Evolutionary conservation across 2,797 vertebrate species (phyloP), one percentile per base, ranked within the genome.

Genomic region (Xenentodon cancila): DNA sequence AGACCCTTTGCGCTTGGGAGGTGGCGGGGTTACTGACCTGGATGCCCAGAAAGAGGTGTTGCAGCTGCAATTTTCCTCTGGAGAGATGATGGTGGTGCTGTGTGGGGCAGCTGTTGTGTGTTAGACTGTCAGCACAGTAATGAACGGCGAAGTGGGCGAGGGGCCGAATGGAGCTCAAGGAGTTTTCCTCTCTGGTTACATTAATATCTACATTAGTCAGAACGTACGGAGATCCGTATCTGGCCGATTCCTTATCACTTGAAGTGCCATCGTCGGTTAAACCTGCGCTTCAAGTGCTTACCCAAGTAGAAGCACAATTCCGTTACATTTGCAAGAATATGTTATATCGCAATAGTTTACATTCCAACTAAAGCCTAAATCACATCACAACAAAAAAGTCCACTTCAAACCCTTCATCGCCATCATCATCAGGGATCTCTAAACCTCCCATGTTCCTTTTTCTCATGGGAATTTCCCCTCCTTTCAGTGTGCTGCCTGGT

Each of bases 31-130:
- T 88, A 64, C 75, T 95, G 95, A 96, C 94, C 95, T 91, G 91
- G 95, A 96, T 95, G 93, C 90, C 86, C 92, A 93, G 91, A 91
- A 89, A 95, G 90, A 91, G 90, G 89, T 94, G 93, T 94, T 95
- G 93, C 92, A 96, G 95, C 93, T 94, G 87, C 92, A 89, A 84
- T 89, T 86, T 68, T 63, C 71, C 81, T 76, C 69, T 56, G 77
- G 59, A 71, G 73, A 66, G 81, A 55, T 47, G 56, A 7, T 67
- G 76, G 56, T 66, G 61, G 53, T 83, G 82, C 73, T 80, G 70
- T 17, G 69, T 57, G 74, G 64, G 86, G 79, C 90, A 92, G 90
- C 89, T 92, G 90, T 86, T 90, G 84, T 88, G 85, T 85, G 88
- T 91, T 91, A 89, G 88, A 85, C 83, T 90, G 88, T 91, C 88